A percentile compares a stretch with the other conserved stretches of the same genome.
Evolutionary conservation across 2,888 invertebrate genomes (phyloP).

Genomic region (Caenorhabditis wallacei): DNA sequence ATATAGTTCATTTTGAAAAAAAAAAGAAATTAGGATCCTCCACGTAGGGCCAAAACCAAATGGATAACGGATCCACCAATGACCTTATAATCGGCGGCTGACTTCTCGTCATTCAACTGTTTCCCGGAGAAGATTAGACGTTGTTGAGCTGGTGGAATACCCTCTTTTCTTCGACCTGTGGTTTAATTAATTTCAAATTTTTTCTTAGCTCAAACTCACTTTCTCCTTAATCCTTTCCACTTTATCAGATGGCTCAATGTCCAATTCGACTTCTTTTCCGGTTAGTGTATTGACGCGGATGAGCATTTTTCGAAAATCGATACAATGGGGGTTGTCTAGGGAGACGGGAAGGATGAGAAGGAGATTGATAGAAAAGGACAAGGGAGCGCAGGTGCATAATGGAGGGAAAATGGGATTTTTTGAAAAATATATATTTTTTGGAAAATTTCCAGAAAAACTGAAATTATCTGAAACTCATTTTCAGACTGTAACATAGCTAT

Average conservation of each 20-base stretch:
- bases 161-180: too few species aligned
- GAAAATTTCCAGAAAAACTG: too few species aligned
- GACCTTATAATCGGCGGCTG: conserved; percentile 98
- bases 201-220: conserved; percentile 62
- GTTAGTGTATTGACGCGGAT: conserved; percentile 84
- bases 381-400: too few species aligned
- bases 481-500: too few species aligned
- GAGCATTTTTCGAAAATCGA: conserved; percentile 75
- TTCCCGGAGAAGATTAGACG: conserved; percentile 99
- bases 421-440: too few species aligned
- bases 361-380: too few species aligned
- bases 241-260: conserved; percentile 99
- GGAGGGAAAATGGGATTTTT: too few species aligned
- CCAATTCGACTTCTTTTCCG: conserved; percentile 92
- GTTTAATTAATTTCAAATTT: not conserved
- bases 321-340: too few species aligned
- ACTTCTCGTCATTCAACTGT: conserved; percentile 99
- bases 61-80: conserved; percentile 99
- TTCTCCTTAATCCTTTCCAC: conserved; percentile 96
- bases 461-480: too few species aligned
- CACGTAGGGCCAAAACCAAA: conserved; percentile 96
- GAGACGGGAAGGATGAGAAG: too few species aligned
- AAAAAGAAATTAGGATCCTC: conserved; percentile 86
- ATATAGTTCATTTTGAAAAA: not conserved
- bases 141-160: conserved; percentile 99